These are phyloP conservation scores for Hiodon tergisus DNA, from an alignment of 2,113 vertebrate genomes.

Conservation along the genomic window DNA sequence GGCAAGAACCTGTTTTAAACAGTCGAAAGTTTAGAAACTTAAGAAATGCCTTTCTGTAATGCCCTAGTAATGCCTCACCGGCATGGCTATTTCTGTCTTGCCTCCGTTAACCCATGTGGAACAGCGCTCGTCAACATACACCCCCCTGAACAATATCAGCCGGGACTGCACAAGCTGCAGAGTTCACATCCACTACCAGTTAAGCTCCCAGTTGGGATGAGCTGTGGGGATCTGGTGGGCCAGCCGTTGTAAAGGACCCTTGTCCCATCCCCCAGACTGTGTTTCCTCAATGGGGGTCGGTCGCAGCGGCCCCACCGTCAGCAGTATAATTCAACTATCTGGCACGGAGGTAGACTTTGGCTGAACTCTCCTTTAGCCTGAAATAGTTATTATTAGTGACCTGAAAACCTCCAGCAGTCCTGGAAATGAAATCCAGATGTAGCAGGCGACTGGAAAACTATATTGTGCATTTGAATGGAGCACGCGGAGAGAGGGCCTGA, in stretches of 20 bases:
- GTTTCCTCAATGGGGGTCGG: not conserved
- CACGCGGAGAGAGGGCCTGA: constrained; percentile 24
- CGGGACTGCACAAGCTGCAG: not conserved
- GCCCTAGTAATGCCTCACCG: too few species aligned
- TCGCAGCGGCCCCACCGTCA: constrained; percentile 7
- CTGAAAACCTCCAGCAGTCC: constrained; percentile 41
- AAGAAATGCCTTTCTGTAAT: not conserved
- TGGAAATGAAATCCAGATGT: constrained; percentile 50
- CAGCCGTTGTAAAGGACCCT: not conserved
- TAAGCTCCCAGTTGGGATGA: not conserved
- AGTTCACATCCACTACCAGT: not conserved
- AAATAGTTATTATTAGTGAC: constrained; percentile 51
- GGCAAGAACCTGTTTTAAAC: not conserved
- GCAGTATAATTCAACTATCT: constrained; percentile 22
- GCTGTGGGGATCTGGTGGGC: not conserved
- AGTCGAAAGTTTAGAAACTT: too few species aligned
- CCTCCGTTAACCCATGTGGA: not conserved
- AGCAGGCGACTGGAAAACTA: constrained; percentile 38
- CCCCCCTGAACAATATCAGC: constrained; percentile 5
- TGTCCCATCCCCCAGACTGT: too few species aligned
- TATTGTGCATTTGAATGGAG: constrained; percentile 33
- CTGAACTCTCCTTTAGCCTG: constrained; percentile 46
- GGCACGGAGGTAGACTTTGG: constrained; percentile 43
- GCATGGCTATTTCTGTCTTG: not conserved
- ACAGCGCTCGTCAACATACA: not conserved